These are phyloP conservation scores for Danio tinwini DNA, from an alignment of 2,797 vertebrate genomes.

Conservation along the genomic window DNA sequence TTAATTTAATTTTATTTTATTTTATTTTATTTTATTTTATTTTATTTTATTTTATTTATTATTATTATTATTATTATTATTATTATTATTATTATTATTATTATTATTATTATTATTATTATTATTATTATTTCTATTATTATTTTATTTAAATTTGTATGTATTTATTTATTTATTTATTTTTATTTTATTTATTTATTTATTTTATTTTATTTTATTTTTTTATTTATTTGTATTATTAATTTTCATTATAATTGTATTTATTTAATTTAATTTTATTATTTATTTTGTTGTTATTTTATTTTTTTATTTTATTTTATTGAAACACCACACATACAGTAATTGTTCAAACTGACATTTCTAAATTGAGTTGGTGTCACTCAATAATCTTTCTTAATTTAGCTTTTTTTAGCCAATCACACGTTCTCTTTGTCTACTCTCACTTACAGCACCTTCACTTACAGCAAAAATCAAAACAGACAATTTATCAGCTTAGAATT, in stretches of 20 bases:
- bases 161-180: too few relatives aligned
- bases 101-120: too few relatives aligned
- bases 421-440: conserved; percentile 1
- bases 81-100: too few relatives aligned
- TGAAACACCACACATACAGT: background rate
- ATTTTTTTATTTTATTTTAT: background rate
- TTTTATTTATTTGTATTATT: too few relatives aligned
- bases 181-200: too few relatives aligned
- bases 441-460: conserved; percentile 1
- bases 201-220: background rate
- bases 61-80: too few relatives aligned
- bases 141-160: too few relatives aligned
- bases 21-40: background rate
- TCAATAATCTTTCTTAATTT: background rate
- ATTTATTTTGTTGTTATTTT: too few relatives aligned
- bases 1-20: background rate
- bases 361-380: background rate
- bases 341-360: background rate
- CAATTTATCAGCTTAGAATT: conserved; percentile 32
- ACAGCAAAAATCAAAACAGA: conserved; percentile 26
- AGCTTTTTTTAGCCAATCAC: background rate
- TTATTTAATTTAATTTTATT: too few relatives aligned
- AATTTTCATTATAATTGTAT: too few relatives aligned
- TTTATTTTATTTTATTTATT: too few relatives aligned
- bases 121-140: too few relatives aligned